Base-by-base conservation (phyloP, 2,797 vertebrate species). In the Lutjanus argentimaculatus region DNA sequence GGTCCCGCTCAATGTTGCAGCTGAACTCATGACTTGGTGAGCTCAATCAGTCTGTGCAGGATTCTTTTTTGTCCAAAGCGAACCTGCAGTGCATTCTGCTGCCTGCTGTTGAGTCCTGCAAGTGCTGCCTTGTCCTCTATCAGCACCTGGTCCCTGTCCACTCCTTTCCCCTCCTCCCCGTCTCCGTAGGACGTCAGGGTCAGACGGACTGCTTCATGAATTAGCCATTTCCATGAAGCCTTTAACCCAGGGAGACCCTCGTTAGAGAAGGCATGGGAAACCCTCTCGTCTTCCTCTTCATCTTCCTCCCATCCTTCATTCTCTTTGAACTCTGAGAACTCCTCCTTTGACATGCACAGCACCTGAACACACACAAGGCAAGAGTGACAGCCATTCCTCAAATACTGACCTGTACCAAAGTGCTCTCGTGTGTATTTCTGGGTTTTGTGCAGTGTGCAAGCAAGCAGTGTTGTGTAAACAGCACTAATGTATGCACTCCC, bases 21-120 rank as follows among this genome's bases (percentile, higher is more conserved):
- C n/a, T 63, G 8, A 2, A 0, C n/a, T 91, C 75, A 86, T 7
- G 82, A 48, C 57, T 78, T 22, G 0, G 96, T 94, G 80, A 98
- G 90, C 74, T 97, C 93, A 22, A 97, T 83, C 62, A 99, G 75
- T 66, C 88, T 94, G 46, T 95, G 83, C 81, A 99, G 80, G 88
- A 99, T 98, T 88, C 74, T 95, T 77, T 97, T 99, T 93, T 99
- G 98, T 2, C 98, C 97, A 0, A 96, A 96, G 52, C 97, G 96
- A 25, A 99, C 97, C 0, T 99, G 96, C 84, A 99, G 90, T 0
- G 98, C 97, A 9, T 95, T 95, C 83, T 93, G 95, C 87, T 97
- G 96, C 77, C 97, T 93, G 65, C 73, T 84, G 79, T 88, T 94
- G 75, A 98, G 95, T 51, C 84, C 83, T 15, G 72, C 68, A 0